Evolutionary conservation across 2,113 vertebrate species (phyloP).

Genomic region (Cephalopterus ornatus): DNA sequence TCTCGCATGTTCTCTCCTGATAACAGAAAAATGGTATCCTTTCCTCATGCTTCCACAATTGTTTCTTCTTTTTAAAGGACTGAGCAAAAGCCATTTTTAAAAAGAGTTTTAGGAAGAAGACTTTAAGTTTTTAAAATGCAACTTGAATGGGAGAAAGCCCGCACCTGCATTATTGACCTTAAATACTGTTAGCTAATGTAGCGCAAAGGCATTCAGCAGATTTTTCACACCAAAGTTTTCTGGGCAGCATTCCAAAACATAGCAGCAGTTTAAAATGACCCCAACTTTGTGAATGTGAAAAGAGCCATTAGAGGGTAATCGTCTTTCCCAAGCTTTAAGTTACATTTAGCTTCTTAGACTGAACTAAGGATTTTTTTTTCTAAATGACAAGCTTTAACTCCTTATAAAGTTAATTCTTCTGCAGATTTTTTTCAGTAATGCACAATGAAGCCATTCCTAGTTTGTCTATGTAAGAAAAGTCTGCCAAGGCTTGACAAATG

Average conservation of each 20-base stretch:
- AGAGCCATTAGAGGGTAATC: slow-evolving; percentile 23
- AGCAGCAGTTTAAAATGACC: slow-evolving; percentile 37
- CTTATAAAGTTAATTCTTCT: slow-evolving; percentile 32
- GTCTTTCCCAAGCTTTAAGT: slow-evolving; percentile 22
- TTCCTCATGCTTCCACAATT: background rate
- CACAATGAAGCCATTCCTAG: background rate
- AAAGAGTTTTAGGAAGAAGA: background rate
- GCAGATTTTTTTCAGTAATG: background rate
- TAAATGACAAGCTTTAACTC: background rate
- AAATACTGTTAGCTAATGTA: slow-evolving; percentile 48
- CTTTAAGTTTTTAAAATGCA: background rate
- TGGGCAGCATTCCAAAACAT: slow-evolving; percentile 50
- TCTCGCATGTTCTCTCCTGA: background rate
- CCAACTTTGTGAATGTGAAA: slow-evolving; percentile 32
- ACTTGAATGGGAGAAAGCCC: background rate
- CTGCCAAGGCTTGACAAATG: background rate
- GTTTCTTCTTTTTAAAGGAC: background rate
- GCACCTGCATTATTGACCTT: slow-evolving; percentile 22
- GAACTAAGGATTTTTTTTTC: background rate
- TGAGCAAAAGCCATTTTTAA: background rate
- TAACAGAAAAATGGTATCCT: background rate
- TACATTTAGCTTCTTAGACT: background rate
- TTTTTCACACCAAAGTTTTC: slow-evolving; percentile 57
- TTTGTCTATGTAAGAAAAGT: background rate
- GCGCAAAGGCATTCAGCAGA: slow-evolving; percentile 3